Percentiles rank a stretch among this genome's conserved stretches.
phyloP scores from a whole-genome alignment of 2,113 vertebrate species.

The Anguilla rostrata region DNA sequence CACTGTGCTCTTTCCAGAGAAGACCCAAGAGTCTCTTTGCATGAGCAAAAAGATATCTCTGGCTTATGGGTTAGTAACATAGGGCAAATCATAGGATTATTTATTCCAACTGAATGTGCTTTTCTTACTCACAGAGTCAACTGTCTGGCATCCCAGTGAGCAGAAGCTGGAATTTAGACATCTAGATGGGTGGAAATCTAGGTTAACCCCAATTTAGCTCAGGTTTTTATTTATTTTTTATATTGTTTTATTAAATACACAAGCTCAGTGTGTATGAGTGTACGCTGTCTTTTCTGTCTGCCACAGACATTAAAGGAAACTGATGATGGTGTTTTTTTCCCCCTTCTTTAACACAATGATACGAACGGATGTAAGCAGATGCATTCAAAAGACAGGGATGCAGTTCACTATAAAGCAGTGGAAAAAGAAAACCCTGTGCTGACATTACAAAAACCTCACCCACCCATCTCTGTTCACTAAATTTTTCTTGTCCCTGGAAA shows the following conservation, averaged over 20 bases:
- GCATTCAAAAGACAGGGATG: conserved; percentile 41
- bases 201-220: too few relatives aligned
- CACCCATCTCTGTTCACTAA: conserved; percentile 64
- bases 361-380: conserved; percentile 53
- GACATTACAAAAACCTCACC: conserved; percentile 61
- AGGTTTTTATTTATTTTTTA: neutral
- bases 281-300: neutral
- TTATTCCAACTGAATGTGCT: neutral
- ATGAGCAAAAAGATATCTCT: neutral
- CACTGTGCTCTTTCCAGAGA: neutral
- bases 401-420: conserved; percentile 66
- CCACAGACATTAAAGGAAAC: neutral
- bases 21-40: neutral
- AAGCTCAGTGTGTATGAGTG: neutral
- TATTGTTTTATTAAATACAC: neutral
- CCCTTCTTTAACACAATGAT: conserved; percentile 48
- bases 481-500: conserved; percentile 51
- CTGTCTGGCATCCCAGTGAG: neutral
- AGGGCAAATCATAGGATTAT: neutral
- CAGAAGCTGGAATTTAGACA: too few relatives aligned
- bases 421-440: conserved; percentile 55
- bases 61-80: neutral
- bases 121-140: neutral
- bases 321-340: neutral
- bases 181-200: too few relatives aligned